Base-by-base conservation (phyloP, 2,888 invertebrate species). In the Drosophila quasianomalipes region DNA sequence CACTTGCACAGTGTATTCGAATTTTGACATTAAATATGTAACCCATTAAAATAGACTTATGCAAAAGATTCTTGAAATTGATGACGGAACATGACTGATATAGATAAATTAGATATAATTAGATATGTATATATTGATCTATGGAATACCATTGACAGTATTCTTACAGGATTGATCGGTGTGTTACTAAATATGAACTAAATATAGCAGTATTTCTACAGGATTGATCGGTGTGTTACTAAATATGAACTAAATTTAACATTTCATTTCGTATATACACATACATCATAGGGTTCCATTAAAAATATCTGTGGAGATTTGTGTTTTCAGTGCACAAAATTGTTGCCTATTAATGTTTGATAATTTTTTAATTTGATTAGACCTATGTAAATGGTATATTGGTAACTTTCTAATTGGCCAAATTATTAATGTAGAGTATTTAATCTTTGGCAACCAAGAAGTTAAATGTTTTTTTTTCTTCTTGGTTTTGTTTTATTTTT, bases 401-500 rank as follows among this genome's bases (percentile, higher is more conserved):
- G 12, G 12, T 16, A 47, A 9, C 16, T 30, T 30, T 14, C 12
- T 12, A 52, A n/a, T 28, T 49, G 28, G 16, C 28, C 49, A 49
- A 54, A 35, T 37, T 28, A 26, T 33, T n/a, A 9, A 39, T 39
- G 37, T 28, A 58, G 65, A 5, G 59, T 65, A 65, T 51, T 51
- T 16, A 30, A 26, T 28, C 16, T 37, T 35, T 14, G n/a, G 26
- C 22, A 22, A 14, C 12, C 12, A 10, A 16, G 30, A 26, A n/a
- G 28, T 19, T 37, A 4, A 22, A 39, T 41, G 7, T 52, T 35
- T 5, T 9, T 22, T 47, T n/a, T 39, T 39, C 12, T 60, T 52
- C 6, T 14, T 59, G 52, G 33, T 61, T 41, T 60, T 60, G 19
- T 31, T 53, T 55, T 47, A 19, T 72, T 51, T 73, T 64, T 60